Evolutionary conservation across 2,797 vertebrate species (phyloP).

Genomic region (Xiphophorus birchmanni): DNA sequence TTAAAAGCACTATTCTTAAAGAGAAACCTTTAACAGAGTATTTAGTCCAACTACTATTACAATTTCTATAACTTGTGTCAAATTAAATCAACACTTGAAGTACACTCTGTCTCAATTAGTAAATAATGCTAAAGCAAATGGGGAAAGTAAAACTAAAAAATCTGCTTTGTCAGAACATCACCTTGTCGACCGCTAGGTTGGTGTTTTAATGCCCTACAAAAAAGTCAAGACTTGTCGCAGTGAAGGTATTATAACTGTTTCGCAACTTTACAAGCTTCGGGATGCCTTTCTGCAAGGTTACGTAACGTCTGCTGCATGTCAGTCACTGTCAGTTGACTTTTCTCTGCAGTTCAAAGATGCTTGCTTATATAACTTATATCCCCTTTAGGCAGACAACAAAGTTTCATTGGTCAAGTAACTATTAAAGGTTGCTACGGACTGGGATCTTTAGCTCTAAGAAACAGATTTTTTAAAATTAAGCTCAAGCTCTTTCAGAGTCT

Average conservation of each 20-base stretch:
- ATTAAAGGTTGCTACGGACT: neutral
- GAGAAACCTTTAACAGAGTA: neutral
- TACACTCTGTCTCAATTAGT: neutral
- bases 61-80: neutral
- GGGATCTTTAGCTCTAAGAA: neutral
- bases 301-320: slow-evolving; percentile 38
- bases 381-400: neutral
- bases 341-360: slow-evolving; percentile 22
- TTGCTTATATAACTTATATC: neutral
- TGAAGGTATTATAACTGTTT: neutral
- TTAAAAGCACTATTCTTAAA: neutral
- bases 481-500: neutral
- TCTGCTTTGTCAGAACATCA: neutral
- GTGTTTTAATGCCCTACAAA: neutral
- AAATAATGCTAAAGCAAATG: neutral
- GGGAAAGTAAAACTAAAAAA: neutral
- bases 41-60: neutral
- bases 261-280: neutral
- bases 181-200: neutral
- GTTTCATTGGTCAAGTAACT: neutral
- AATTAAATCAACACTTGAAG: neutral
- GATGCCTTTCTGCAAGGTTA: slow-evolving; percentile 14
- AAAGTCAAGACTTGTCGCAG: neutral
- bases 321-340: slow-evolving; percentile 35
- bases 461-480: neutral